phyloP scores from a whole-genome alignment of 2,113 vertebrate genomes.

The Oriolus oriolus region DNA sequence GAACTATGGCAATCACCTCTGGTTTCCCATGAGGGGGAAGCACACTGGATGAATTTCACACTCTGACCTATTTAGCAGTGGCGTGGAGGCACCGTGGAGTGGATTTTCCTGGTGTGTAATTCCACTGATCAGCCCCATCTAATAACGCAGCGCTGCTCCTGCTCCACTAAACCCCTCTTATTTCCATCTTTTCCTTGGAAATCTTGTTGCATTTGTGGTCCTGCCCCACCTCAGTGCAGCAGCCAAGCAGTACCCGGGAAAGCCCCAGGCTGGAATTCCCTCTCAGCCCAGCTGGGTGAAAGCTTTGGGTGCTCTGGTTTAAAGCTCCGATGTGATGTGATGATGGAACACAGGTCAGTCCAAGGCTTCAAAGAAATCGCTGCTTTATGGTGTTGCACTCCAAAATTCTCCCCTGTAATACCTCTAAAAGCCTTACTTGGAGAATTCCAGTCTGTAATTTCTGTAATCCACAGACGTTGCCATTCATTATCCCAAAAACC shows the following conservation, averaged over 20 bases:
- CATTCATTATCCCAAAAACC: not conserved
- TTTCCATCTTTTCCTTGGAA: not conserved
- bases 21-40: not conserved
- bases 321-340: not conserved
- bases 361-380: not conserved
- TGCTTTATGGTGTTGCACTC: not conserved
- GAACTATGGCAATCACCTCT: not conserved
- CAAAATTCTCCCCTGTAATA: not conserved
- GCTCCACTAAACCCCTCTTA: not conserved
- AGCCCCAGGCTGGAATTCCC: not conserved
- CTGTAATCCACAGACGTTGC: not conserved
- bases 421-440: not conserved
- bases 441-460: slow-evolving; percentile 28
- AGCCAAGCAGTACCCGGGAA: not conserved
- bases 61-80: not conserved
- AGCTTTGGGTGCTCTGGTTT: not conserved
- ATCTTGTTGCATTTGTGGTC: not conserved
- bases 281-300: not conserved
- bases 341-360: not conserved
- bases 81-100: rapidly evolving
- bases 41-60: rapidly evolving
- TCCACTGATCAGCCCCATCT: not conserved
- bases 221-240: not conserved
- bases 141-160: not conserved
- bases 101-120: not conserved